Conservation (phyloP, 2,113 vertebrate genomes). For the Columba livia region DNA sequence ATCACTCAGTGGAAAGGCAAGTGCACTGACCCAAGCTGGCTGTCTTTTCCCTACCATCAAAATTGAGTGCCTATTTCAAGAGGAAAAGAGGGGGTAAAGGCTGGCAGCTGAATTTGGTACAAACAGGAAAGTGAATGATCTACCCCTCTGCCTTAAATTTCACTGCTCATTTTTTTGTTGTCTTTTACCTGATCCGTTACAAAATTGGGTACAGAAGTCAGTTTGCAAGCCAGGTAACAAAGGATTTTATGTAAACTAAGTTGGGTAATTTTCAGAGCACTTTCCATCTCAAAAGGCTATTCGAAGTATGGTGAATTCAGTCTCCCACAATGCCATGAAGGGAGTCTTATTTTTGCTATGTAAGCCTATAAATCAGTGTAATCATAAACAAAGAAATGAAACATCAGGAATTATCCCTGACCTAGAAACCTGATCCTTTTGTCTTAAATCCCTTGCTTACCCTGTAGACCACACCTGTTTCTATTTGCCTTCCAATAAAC, state of each 20-base stretch:
- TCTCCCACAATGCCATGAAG: not conserved
- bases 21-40: not conserved
- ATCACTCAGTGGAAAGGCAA: not conserved
- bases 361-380: not conserved
- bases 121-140: not conserved
- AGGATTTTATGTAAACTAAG: not conserved
- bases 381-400: conserved; percentile 21
- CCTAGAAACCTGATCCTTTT: not conserved
- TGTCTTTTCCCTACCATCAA: not conserved
- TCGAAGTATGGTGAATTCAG: not conserved
- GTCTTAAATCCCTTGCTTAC: not conserved
- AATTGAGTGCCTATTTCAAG: not conserved
- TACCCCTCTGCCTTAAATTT: not conserved
- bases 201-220: not conserved
- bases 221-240: not conserved
- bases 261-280: not conserved
- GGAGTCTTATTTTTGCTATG: not conserved
- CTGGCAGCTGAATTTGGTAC: not conserved
- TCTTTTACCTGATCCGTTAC: not conserved
- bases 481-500: not conserved
- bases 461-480: not conserved
- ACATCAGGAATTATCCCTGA: not conserved
- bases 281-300: not conserved
- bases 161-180: not conserved
- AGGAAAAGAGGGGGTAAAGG: not conserved